Base-by-base conservation (phyloP, 2,797 vertebrate species). In the Glyptemys insculpta region DNA sequence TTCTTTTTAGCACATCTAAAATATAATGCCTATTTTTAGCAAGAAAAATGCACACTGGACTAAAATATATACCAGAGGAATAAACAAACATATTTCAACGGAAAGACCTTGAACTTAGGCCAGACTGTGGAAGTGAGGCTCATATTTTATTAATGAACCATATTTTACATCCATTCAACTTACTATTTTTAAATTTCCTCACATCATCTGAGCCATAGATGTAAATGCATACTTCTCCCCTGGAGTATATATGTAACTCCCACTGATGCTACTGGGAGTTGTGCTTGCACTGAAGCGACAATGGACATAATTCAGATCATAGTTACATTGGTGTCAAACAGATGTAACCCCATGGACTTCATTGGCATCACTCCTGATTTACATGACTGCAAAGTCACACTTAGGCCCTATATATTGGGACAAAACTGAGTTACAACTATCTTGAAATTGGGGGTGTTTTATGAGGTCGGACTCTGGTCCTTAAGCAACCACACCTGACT, bases 341-440 rank as follows among this genome's bases (percentile, higher is more conserved):
- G 29, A 12, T 57, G 29, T 31, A 86, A 59, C 74, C 27, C 37
- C 31, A 62, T 14, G 21, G 6, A 0, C 11, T 72, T 68, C 52
- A 81, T 2, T 1, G 8, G 34, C 15, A 37, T 81, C 88, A 56
- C 0, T 1, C 49, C 9, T 88, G 44, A 54, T 0, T 0, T 23
- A 2, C 5, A 49, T 29, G 2, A 3, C 37, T 19, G 14, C 1
- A 54, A 76, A 2, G 37, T 37, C 52, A 57, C 5, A 57, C 27
- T 87, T 52, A 79, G 54, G 44, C 68, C 25, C 2, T 59, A 74
- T 76, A 47, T n/a, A 12, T 34, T 68, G 44, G 52, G 83, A 83
- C 4, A 4, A 68, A 68, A 74, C 1, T 91, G 49, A 50, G 49
- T 25, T 3, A 21, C 87, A 52, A 41, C 0, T 0, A 4, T 57